Evolutionary conservation across 1,140 invertebrate genomes (phyloP).

Genomic region (Hycleus phaleratus): DNA sequence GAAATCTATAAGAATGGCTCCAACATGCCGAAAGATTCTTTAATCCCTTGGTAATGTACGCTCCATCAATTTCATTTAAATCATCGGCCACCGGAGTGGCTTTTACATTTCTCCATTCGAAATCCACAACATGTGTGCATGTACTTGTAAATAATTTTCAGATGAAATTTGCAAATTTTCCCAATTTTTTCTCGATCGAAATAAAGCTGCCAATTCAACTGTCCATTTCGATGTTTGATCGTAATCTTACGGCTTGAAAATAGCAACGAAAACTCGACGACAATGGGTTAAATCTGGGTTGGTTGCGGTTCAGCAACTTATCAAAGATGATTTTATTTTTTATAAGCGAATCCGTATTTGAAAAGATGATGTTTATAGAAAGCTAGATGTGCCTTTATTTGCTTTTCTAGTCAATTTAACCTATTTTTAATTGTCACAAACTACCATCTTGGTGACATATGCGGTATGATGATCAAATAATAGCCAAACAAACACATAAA

Average conservation of each 20-base stretch:
- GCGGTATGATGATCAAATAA: conserved; percentile 2
- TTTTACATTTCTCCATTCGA: not conserved
- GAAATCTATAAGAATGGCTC: conserved; percentile 1
- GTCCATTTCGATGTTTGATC: not conserved
- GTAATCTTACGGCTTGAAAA: conserved; percentile 2
- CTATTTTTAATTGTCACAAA: conserved; percentile 4
- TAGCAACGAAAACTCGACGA: not conserved
- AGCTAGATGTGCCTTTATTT: not conserved
- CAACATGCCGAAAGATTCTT: conserved; percentile 11
- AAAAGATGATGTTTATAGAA: not conserved
- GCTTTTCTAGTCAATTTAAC: conserved; percentile 13
- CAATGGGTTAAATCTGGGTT: conserved; percentile 1
- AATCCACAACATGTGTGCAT: not conserved
- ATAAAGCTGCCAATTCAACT: not conserved
- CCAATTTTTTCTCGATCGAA: no score
- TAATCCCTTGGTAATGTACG: conserved; percentile 6
- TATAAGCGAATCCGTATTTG: not conserved
- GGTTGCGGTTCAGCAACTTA: no score
- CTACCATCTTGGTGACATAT: conserved; percentile 1
- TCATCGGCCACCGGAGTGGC: conserved; percentile 7
- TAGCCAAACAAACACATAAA: not conserved
- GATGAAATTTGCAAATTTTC: no score
- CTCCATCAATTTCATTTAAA: conserved; percentile 14
- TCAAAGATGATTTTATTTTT: not conserved
- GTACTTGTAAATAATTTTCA: no score